Conservation (phyloP, 2,797 vertebrate species). For the Diplodus sargus region DNA sequence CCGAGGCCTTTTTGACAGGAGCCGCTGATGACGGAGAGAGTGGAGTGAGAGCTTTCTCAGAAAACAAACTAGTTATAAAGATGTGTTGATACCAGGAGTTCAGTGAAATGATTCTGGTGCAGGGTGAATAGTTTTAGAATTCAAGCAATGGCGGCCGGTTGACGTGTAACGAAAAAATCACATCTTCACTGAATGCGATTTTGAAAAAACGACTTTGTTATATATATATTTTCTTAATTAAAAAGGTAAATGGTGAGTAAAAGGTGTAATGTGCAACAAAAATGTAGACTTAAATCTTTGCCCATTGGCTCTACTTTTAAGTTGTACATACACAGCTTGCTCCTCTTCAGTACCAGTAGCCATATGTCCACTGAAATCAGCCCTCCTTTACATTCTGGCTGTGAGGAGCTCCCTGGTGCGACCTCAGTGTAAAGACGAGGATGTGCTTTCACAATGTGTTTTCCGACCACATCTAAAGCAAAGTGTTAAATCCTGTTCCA, state of each 20-base stretch:
- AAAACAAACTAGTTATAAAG: background rate
- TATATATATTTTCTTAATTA: too few relatives aligned
- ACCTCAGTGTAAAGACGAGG: background rate
- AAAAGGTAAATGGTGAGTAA: too few relatives aligned
- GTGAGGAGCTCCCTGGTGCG: background rate
- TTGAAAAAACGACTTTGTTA: too few relatives aligned
- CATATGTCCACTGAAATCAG: background rate
- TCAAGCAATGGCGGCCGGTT: too few relatives aligned
- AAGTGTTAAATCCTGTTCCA: background rate
- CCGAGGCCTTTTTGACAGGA: constrained; percentile 26
- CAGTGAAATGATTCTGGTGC: background rate
- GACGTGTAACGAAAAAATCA: too few relatives aligned
- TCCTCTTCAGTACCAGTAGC: too few relatives aligned
- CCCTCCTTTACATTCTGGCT: background rate
- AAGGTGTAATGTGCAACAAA: too few relatives aligned
- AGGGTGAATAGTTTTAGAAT: too few relatives aligned
- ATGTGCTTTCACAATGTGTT: background rate
- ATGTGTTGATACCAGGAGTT: background rate
- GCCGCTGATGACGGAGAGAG: background rate
- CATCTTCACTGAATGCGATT: too few relatives aligned
- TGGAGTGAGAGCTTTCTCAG: background rate
- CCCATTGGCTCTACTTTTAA: too few relatives aligned
- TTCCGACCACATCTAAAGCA: background rate
- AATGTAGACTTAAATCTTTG: too few relatives aligned
- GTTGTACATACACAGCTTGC: too few relatives aligned